These are phyloP conservation scores for Nomada ferruginata DNA, from an alignment of 2,888 invertebrate species.

Conservation along the genomic window DNA sequence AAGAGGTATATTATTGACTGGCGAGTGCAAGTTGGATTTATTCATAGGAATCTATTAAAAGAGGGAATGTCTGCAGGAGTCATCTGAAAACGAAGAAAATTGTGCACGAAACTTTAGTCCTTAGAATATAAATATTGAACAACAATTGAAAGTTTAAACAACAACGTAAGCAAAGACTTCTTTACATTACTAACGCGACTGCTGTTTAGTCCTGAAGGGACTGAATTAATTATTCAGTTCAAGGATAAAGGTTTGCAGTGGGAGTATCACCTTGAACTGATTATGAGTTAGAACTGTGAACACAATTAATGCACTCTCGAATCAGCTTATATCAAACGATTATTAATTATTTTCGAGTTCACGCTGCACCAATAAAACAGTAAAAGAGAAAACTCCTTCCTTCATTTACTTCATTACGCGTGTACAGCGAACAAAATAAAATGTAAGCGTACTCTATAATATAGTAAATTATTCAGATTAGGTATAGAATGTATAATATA, in stretches of 20 bases:
- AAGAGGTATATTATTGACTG: background rate
- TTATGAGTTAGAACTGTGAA: background rate
- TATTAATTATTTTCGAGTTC: too few species aligned
- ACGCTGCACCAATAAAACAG: too few species aligned
- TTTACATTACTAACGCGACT: slow-evolving; percentile 1
- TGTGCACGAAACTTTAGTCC: background rate
- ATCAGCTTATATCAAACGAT: background rate
- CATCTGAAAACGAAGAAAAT: too few species aligned
- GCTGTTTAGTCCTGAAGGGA: slow-evolving; percentile 2
- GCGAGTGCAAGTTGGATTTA: background rate
- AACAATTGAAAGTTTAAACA: background rate
- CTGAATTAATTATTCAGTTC: slow-evolving; percentile 41
- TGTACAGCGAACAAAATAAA: too few species aligned
- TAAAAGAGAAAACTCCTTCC: too few species aligned
- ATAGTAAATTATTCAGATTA: too few species aligned
- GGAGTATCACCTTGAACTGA: slow-evolving; percentile 33
- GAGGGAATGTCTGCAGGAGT: too few species aligned
- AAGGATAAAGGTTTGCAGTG: slow-evolving; percentile 29
- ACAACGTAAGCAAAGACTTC: background rate
- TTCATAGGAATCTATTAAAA: too few species aligned
- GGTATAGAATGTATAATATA: too few species aligned
- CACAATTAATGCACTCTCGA: slow-evolving; percentile 16
- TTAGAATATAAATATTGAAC: background rate
- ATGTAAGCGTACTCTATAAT: too few species aligned
- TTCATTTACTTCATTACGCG: too few species aligned